A percentile compares a stretch with the other conserved stretches of the same genome.
Conservation (phyloP, 2,888 invertebrate species). For the Dasypogon diadema region DNA sequence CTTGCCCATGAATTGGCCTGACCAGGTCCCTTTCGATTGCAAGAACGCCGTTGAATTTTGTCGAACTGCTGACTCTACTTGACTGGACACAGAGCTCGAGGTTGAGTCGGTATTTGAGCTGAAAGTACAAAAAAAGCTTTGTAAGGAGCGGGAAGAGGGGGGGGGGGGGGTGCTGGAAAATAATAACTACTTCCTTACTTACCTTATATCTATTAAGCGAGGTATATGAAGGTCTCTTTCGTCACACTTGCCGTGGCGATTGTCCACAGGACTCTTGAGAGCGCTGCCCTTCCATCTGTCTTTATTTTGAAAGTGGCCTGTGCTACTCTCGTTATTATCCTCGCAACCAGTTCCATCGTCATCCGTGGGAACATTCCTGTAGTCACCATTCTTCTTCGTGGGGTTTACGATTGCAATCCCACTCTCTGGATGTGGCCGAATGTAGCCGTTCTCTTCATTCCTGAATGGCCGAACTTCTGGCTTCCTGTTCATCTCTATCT, state of each 20-base stretch:
- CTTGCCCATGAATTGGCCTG: slow-evolving; percentile 66
- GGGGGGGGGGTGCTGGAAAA: neutral
- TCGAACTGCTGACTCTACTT: slow-evolving; percentile 65
- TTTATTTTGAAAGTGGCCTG: slow-evolving; percentile 58
- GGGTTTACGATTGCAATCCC: slow-evolving; percentile 68
- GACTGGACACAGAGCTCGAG: slow-evolving; percentile 72
- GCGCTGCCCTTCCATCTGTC: slow-evolving; percentile 63
- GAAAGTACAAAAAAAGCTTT: slow-evolving; percentile 63
- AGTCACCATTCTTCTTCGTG: slow-evolving; percentile 75
- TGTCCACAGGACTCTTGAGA: neutral
- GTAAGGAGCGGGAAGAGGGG: neutral
- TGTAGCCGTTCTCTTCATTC: slow-evolving; percentile 58
- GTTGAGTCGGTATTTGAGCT: slow-evolving; percentile 71
- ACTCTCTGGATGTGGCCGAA: slow-evolving; percentile 57
- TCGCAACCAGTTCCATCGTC: slow-evolving; percentile 76
- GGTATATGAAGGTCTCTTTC: slow-evolving; percentile 78
- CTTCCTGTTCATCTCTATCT: slow-evolving; percentile 80
- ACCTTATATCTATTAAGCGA: slow-evolving; percentile 74
- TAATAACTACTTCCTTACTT: slow-evolving; percentile 62
- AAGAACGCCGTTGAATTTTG: slow-evolving; percentile 28
- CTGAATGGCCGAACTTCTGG: slow-evolving; percentile 61
- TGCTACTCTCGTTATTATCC: slow-evolving; percentile 67
- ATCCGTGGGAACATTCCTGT: slow-evolving; percentile 79
- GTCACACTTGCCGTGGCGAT: slow-evolving; percentile 49
- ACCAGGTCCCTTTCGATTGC: slow-evolving; percentile 67